Base-by-base conservation (phyloP, 1,140 invertebrate genomes). In the Monochamus saltuarius region DNA sequence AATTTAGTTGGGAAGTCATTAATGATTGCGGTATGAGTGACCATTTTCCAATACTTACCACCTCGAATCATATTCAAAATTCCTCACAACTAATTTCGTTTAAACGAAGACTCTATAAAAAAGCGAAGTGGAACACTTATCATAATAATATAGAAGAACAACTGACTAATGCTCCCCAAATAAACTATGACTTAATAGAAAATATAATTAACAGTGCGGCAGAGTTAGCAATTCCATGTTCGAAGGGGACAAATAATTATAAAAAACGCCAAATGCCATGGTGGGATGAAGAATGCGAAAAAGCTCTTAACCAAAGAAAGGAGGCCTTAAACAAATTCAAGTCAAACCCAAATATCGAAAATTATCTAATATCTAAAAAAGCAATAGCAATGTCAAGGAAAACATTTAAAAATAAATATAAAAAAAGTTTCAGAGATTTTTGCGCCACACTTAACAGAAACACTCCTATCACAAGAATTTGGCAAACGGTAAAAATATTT, bases 1-100 rank as follows among this genome's bases (percentile, higher is more conserved):
- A 1, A 17, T 19, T 17, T 49, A 8, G 6, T 10, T 49, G 46
- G 46, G 22, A 16, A 7, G 14, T 49, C 10, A 22, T 49, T 0
- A n/a, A 49, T 0, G 46, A 49, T n/a, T n/a, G 14, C 7, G 19
- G 19, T 7, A 49, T 49, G 46, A 49, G 46, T 11, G 46, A 49
- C 22, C 46, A 29, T 11, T 49, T 9, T 19, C 46, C 46, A 7
- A 22, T 49, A 17, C n/a, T n/a, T n/a, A n/a, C n/a, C n/a, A n/a
- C n/a, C n/a, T n/a, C n/a, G n/a, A n/a, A n/a, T n/a, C n/a, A n/a
- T n/a, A n/a, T n/a, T n/a, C n/a, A n/a, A n/a, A n/a, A n/a, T n/a
- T n/a, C n/a, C n/a, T n/a, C n/a, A n/a, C n/a, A n/a, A n/a, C n/a
- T n/a, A n/a, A n/a, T n/a, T n/a, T n/a, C n/a, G n/a, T n/a, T n/a